Evolutionary conservation across 2,113 vertebrate species (phyloP), one percentile per base, ranked within the genome.

Genomic region (Gyps fulvus): DNA sequence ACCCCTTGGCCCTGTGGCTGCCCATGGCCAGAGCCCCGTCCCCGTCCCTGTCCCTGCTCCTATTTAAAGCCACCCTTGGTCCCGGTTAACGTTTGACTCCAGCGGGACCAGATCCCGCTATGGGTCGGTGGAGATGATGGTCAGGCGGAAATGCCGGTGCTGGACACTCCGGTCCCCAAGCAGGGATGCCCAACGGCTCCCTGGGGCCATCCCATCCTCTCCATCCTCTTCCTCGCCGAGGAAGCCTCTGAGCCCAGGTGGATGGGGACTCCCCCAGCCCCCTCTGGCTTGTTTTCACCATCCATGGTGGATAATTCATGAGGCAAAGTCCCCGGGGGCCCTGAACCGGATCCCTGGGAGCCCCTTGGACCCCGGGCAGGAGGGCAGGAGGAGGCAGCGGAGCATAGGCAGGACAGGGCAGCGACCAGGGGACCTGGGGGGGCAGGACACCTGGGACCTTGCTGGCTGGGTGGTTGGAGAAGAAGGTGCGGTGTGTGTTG

Each of bases 71-170:
- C 87, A 2, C 42, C 58, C 29, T 31, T 9, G 18, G 7, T 7
- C 87, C 81, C 52, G 0, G 95, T 96, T 95, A 95, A 93, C 63
- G 72, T 90, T 96, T 93, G 77, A 95, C 95, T 49, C 32, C 12
- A 1, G 18, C 1, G 4, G 50, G 16, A 25, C 16, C 23, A 2
- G 52, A 7, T 10, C 52, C 34, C 0, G 22, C 29, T 47, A 6
- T 2, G 93, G 93, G 50, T 93, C 93, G 3, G 2, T 7, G 83
- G 90, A 58, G 79, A 31, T 1, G 32, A 19, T 52, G 16, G 0
- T 5, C 19, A 4, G 25, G 12, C 4, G 36, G 74, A 76, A 80
- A 13, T 0, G 10, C 15, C 6, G 45, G 36, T 0, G 11, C 32
- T 2, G 32, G 36, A 23, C 36, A 0, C 1, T 2, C 59, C 18